A percentile compares a stretch with the other conserved stretches of the same genome.
Conservation (phyloP, 1,140 invertebrate species). For the Gryon sp. region DNA sequence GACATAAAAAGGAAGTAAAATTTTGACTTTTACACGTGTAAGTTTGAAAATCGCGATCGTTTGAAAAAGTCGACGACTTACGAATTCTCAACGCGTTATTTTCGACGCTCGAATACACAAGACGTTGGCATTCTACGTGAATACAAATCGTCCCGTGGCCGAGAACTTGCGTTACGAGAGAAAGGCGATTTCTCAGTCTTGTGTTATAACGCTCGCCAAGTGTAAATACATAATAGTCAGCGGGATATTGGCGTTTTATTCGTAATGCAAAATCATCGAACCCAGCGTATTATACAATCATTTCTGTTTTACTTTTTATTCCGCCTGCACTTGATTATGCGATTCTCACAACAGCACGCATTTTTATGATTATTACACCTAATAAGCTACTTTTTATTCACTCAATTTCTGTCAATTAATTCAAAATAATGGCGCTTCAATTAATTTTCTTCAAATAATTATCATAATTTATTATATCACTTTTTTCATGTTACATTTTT, state of each 20-base stretch:
- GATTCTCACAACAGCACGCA: too few relatives aligned
- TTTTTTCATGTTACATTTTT: too few relatives aligned
- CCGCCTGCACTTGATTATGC: neutral
- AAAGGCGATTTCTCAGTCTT: constrained; percentile 57
- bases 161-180: constrained; percentile 55
- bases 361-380: too few relatives aligned
- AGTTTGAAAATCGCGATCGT: neutral
- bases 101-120: constrained; percentile 30
- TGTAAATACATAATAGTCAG: constrained; percentile 59
- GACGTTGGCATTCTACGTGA: constrained; percentile 47
- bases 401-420: too few relatives aligned
- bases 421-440: too few relatives aligned
- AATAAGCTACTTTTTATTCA: too few relatives aligned
- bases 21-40: constrained; percentile 18
- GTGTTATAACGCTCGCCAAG: constrained; percentile 38
- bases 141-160: constrained; percentile 62
- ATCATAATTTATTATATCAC: too few relatives aligned
- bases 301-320: constrained; percentile 27
- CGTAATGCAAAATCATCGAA: constrained; percentile 47
- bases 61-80: neutral
- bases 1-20: too few relatives aligned
- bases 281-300: constrained; percentile 28
- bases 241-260: constrained; percentile 30
- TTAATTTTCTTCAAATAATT: too few relatives aligned
- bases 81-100: constrained; percentile 26